Evolutionary conservation across 2,797 vertebrate species (phyloP).

Genomic region (Rhynchotus rufescens): DNA sequence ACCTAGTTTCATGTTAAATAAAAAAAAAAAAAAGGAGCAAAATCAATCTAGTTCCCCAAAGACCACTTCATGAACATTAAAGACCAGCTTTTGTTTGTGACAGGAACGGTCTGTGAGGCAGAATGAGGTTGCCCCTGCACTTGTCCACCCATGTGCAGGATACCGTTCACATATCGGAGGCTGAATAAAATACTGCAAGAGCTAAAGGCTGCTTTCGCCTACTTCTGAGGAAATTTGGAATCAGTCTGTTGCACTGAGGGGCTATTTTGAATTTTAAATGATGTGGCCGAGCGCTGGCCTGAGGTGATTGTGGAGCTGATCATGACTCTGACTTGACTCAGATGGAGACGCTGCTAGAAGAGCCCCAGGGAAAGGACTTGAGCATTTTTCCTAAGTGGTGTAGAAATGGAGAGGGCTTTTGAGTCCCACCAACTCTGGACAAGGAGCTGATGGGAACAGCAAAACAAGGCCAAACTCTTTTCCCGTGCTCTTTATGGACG

Average conservation of each 20-base stretch:
- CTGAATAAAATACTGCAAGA: neutral
- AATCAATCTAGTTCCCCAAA: neutral
- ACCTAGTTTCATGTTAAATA: neutral
- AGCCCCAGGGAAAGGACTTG: neutral
- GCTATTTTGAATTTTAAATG: neutral
- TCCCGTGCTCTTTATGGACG: neutral
- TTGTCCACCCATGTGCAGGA: neutral
- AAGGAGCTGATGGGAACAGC: neutral
- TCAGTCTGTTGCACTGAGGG: neutral
- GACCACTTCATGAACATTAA: neutral
- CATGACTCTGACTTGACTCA: neutral
- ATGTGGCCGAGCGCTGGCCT: neutral
- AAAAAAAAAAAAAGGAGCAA: neutral
- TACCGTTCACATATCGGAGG: neutral
- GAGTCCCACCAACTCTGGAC: rapidly evolving
- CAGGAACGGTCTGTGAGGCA: neutral
- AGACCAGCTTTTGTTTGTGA: neutral
- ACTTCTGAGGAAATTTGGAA: rapidly evolving
- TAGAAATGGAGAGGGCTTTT: neutral
- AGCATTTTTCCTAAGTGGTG: neutral
- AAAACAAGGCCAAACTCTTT: neutral
- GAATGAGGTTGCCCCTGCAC: neutral
- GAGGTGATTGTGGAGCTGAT: neutral
- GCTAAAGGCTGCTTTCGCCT: neutral
- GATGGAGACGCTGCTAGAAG: neutral